These are phyloP conservation scores for Magallana gigas DNA, from an alignment of 1,140 invertebrate species.

Conservation along the genomic window DNA sequence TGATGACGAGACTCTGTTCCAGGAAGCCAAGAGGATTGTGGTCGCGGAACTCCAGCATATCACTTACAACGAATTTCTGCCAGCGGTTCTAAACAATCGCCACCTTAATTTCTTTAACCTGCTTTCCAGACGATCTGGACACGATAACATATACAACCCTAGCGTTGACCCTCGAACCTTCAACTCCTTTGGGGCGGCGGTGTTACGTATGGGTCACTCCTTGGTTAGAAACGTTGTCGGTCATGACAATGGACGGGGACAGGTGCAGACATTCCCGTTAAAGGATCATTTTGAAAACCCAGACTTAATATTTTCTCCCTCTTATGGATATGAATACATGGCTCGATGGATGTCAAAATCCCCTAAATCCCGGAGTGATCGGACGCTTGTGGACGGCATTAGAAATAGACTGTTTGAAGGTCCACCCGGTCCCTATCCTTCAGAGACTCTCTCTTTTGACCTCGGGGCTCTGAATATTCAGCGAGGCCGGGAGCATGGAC, in stretches of 20 bases:
- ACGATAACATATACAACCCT: slow-evolving; percentile 25
- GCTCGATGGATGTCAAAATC: slow-evolving; percentile 14
- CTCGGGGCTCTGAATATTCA: slow-evolving; percentile 91
- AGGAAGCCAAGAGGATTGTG: slow-evolving; percentile 90
- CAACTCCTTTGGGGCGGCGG: slow-evolving; percentile 46
- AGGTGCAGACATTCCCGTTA: not conserved
- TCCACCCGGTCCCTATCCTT: not conserved
- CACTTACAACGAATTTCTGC: slow-evolving; percentile 91
- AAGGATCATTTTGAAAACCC: slow-evolving; percentile 23
- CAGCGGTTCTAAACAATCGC: slow-evolving; percentile 71
- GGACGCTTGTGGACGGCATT: slow-evolving; percentile 82
- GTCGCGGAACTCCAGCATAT: slow-evolving; percentile 89
- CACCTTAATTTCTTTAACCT: slow-evolving; percentile 17
- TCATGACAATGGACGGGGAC: not conserved
- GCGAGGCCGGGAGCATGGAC: slow-evolving; percentile 92
- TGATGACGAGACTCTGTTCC: slow-evolving; percentile 95
- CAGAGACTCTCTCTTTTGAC: slow-evolving; percentile 79
- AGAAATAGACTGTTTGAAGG: slow-evolving; percentile 92
- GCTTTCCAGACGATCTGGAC: slow-evolving; percentile 81
- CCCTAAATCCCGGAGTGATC: not conserved
- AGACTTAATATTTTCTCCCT: not conserved
- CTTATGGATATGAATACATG: slow-evolving; percentile 5
- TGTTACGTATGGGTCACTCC: slow-evolving; percentile 53
- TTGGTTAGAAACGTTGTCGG: slow-evolving; percentile 31
- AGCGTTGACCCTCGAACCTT: slow-evolving; percentile 38